phyloP scores from a whole-genome alignment of 2,888 invertebrate genomes.

The Trisateles emortualis region DNA sequence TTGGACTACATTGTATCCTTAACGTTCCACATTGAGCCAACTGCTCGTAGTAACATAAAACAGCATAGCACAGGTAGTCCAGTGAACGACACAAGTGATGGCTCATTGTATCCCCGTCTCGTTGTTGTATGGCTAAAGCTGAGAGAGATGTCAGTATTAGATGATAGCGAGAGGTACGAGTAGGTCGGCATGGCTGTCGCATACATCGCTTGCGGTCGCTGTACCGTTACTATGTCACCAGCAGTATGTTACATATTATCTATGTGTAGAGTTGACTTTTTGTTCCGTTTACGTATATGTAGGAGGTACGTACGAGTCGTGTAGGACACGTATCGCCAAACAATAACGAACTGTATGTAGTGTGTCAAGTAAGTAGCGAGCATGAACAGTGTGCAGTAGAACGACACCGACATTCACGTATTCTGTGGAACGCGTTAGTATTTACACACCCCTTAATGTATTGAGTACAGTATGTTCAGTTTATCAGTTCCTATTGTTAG shows the following conservation, averaged over 20 bases:
- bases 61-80: slow-evolving; percentile 31
- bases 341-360: not conserved
- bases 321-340: not conserved
- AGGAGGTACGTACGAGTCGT: slow-evolving; percentile 4
- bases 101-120: slow-evolving; percentile 40
- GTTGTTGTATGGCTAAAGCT: slow-evolving; percentile 46
- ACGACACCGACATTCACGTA: not conserved
- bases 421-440: not conserved
- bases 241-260: slow-evolving; percentile 52
- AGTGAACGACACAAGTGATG: slow-evolving; percentile 47
- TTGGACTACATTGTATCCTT: slow-evolving; percentile 26
- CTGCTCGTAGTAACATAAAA: not conserved
- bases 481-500: slow-evolving; percentile 25
- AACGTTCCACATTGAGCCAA: not conserved
- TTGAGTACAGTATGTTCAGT: slow-evolving; percentile 11
- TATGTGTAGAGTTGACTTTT: slow-evolving; percentile 47
- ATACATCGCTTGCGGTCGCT: slow-evolving; percentile 62
- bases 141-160: slow-evolving; percentile 29
- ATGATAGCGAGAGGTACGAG: slow-evolving; percentile 22
- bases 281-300: slow-evolving; percentile 17
- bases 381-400: slow-evolving; percentile 1
- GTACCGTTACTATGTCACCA: slow-evolving; percentile 46
- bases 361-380: not conserved
- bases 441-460: not conserved
- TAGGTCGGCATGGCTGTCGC: slow-evolving; percentile 56